phyloP scores from a whole-genome alignment of 2,113 vertebrate species.

The Morone chrysops region DNA sequence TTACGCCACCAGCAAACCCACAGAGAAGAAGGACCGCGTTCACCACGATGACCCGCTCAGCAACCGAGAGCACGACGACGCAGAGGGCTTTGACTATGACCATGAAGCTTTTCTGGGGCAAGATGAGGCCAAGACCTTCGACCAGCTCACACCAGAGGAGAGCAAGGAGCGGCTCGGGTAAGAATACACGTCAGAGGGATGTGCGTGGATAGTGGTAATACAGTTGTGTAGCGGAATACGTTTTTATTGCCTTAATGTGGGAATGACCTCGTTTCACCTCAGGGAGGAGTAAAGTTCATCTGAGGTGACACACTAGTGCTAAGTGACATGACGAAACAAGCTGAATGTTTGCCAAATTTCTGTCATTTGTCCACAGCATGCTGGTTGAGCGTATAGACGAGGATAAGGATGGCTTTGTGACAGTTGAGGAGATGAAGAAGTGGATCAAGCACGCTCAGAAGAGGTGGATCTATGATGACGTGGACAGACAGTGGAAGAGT shows the following conservation, averaged over 20 bases:
- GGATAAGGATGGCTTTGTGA: conserved; percentile 94
- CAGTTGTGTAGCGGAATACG: not conserved
- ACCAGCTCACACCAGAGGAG: conserved; percentile 97
- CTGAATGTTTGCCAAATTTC: conserved; percentile 63
- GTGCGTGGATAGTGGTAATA: not conserved
- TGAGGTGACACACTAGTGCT: not conserved
- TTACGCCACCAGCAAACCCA: conserved; percentile 91
- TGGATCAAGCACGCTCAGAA: conserved; percentile 99
- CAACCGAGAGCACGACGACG: conserved; percentile 90
- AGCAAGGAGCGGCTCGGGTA: conserved; percentile 98
- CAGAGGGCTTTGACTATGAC: conserved; percentile 95
- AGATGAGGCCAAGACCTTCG: conserved; percentile 96
- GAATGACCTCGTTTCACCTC: conserved; percentile 11
- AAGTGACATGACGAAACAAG: not conserved
- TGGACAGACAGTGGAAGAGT: conserved; percentile 96
- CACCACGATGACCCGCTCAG: conserved; percentile 94
- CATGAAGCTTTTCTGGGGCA: conserved; percentile 97
- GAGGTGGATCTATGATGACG: conserved; percentile 97
- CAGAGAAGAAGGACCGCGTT: conserved; percentile 93
- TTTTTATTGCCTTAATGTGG: not conserved
- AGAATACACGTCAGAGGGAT: not conserved
- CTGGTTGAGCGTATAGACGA: conserved; percentile 96
- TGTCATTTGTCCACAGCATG: conserved; percentile 85
- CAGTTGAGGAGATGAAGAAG: conserved; percentile 92
- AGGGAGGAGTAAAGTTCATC: not conserved